Base-by-base conservation (phyloP, 2,888 invertebrate species). In the Blastobasis lacticolella region DNA sequence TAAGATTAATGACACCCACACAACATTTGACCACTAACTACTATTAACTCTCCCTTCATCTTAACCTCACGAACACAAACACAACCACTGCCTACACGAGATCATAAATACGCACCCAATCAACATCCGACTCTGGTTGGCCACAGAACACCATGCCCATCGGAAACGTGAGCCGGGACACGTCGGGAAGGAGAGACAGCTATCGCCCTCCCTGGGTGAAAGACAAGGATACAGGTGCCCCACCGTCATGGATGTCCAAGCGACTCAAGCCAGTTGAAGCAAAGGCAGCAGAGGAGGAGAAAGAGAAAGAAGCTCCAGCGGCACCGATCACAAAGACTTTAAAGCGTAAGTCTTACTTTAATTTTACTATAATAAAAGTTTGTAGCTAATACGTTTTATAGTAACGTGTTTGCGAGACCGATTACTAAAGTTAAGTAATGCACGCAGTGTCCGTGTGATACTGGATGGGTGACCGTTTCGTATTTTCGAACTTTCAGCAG, bases 151-250 rank as follows among this genome's bases (percentile, higher is more conserved):
- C 65, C 58, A 85, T 86, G 83, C 87, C 87, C 53, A 87, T 87
- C 57, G 88, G 88, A 43, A 88, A 84, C 67, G 73, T 86, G 52
- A 90, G 86, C 60, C 89, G 87, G 60, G 90, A 90, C 55, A 78
- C 86, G 45, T 77, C 84, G 37, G 81, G 90, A 46, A 90, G 90
- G 68, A 84, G 93, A 57, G 92, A 92, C 58, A 92, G 91, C 55
- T 93, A 92, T 74, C 85, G 93, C 57, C 93, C 94, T 43, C 94
- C 94, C 5, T 94, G 94, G 92, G 93, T 94, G 49, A 93, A 93
- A 68, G 92, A 92, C 0, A 90, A 88, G 54, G 92, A 91, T 5
- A 78, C 85, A 0, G 91, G 92, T 10, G 75, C 90, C 4, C 81
- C 90, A 0, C 91, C 92, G 6, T 88, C 92, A 1, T 93, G 92